Conservation (phyloP, 2,888 invertebrate species). For the Nemapogon koenigi region DNA sequence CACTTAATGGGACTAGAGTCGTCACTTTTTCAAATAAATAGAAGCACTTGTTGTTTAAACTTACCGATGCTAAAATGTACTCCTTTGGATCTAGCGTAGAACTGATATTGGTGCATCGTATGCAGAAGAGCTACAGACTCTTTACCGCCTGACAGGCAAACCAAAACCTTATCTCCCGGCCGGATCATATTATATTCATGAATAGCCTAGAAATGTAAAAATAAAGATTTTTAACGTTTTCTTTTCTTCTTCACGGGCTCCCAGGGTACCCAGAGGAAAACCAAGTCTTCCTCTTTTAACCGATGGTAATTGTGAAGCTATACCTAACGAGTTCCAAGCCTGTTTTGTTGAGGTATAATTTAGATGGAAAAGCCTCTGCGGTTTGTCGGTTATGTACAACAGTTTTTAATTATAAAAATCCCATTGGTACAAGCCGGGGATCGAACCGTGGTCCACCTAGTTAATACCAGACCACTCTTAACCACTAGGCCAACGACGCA, state of each 20-base stretch:
- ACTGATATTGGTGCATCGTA: constrained; percentile 84
- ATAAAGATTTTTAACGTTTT: constrained; percentile 9
- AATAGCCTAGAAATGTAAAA: constrained; percentile 65
- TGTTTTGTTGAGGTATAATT: no score
- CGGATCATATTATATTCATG: constrained; percentile 85
- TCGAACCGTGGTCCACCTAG: no score
- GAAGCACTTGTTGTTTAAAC: no score
- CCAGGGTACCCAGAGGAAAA: no score
- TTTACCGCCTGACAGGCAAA: constrained; percentile 85
- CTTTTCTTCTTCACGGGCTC: neutral
- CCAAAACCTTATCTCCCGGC: constrained; percentile 81
- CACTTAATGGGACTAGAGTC: no score
- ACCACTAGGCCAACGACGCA: constrained; percentile 7
- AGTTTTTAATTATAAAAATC: no score
- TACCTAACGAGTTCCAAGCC: no score
- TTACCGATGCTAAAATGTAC: constrained; percentile 72
- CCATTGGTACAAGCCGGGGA: constrained; percentile 1
- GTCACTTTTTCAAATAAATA: no score
- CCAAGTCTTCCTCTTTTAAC: no score
- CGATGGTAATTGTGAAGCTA: no score
- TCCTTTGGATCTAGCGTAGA: constrained; percentile 75
- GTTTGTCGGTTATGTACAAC: no score
- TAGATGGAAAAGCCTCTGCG: no score
- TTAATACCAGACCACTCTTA: constrained; percentile 2
- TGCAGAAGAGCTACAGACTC: constrained; percentile 86